A percentile compares a stretch with the other conserved stretches of the same genome.
Conservation (phyloP, 2,888 invertebrate species). For the Dyspetes luteomarginatus region DNA sequence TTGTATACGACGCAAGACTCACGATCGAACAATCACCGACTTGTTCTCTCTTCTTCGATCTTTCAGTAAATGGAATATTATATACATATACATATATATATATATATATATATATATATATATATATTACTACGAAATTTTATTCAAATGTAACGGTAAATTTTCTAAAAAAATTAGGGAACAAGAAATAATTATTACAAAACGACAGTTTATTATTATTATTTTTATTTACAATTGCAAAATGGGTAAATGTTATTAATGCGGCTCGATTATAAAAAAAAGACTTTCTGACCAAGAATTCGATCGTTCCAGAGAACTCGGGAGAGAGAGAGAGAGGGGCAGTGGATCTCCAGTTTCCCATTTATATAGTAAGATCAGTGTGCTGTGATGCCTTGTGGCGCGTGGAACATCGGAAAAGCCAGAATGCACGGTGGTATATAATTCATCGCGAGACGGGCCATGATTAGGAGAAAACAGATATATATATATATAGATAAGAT, state of each 20-base stretch:
- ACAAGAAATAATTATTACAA: background rate
- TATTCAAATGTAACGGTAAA: background rate
- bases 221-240: background rate
- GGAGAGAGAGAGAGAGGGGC: background rate
- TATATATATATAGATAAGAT: too few relatives aligned
- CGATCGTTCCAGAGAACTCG: constrained; percentile 7
- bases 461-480: constrained; percentile 21
- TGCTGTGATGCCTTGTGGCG: background rate
- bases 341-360: background rate
- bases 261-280: background rate
- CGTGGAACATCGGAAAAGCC: background rate
- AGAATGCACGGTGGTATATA: constrained; percentile 32
- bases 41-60: background rate
- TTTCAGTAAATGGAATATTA: background rate
- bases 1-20: constrained; percentile 26
- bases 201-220: background rate
- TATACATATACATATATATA: background rate
- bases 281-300: constrained; percentile 43
- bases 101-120: background rate
- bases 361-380: background rate
- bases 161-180: background rate
- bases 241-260: background rate
- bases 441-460: background rate
- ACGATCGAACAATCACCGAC: background rate
- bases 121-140: background rate